Evolutionary conservation across 2,888 invertebrate genomes (phyloP).

Genomic region (Boloria euphrosyne): DNA sequence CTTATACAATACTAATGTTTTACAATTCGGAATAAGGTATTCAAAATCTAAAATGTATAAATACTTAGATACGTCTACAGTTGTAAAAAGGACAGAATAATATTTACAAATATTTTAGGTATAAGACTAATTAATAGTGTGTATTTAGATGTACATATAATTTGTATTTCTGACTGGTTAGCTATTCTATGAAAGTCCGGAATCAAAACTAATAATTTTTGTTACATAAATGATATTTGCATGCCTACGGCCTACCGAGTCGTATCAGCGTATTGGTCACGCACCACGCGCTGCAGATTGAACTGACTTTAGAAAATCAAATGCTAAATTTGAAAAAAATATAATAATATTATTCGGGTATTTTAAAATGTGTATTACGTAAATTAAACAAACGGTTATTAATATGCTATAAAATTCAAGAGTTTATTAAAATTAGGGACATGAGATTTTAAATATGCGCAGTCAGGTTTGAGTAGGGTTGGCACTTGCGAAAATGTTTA

Average conservation of each 20-base stretch:
- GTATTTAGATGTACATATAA: too few species aligned
- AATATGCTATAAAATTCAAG: neutral
- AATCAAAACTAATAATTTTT: neutral
- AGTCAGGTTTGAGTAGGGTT: constrained; percentile 32
- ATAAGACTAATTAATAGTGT: too few species aligned
- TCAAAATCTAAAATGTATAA: too few species aligned
- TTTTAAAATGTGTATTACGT: too few species aligned
- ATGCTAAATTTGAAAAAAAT: neutral
- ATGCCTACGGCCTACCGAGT: constrained; percentile 19
- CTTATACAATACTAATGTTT: constrained; percentile 10
- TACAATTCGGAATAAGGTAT: neutral
- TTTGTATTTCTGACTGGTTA: neutral
- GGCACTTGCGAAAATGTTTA: constrained; percentile 22
- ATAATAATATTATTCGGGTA: too few species aligned
- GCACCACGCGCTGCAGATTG: constrained; percentile 7
- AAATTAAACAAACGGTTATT: too few species aligned
- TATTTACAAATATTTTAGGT: too few species aligned
- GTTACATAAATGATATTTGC: constrained; percentile 13
- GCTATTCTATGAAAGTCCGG: neutral
- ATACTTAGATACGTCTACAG: too few species aligned
- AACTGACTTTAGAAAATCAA: constrained; percentile 6
- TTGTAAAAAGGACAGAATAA: too few species aligned
- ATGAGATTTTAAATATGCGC: constrained; percentile 31
- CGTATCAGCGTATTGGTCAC: constrained; percentile 14
- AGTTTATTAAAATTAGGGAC: constrained; percentile 1